Percentiles rank a stretch among this genome's conserved stretches.
Conservation (phyloP, 2,113 vertebrate genomes). For the Lycocorax pyrrhopterus region DNA sequence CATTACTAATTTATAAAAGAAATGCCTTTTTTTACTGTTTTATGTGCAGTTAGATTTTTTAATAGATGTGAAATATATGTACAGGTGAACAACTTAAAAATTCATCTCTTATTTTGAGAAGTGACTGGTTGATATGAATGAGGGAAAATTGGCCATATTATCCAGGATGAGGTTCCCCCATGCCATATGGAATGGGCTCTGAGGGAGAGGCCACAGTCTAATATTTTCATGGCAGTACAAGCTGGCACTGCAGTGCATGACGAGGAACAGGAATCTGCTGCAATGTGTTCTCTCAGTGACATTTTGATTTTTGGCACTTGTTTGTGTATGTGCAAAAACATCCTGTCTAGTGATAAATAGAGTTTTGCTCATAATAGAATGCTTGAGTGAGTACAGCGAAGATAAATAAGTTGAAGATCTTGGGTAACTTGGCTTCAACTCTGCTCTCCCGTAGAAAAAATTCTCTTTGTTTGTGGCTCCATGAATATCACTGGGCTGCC, state of each 20-base stretch:
- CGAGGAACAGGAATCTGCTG: neutral
- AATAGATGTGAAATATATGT: neutral
- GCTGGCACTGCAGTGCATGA: neutral
- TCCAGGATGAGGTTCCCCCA: neutral
- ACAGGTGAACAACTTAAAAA: neutral
- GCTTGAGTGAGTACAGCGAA: neutral
- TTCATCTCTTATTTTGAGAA: neutral
- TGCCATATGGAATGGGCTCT: neutral
- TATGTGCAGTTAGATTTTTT: neutral
- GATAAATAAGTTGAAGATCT: constrained; percentile 2
- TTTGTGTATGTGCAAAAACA: constrained; percentile 26
- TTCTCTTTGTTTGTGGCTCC: neutral
- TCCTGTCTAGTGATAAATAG: neutral
- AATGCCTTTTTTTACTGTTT: neutral
- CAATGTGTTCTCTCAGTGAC: neutral
- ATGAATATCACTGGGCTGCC: constrained; percentile 13
- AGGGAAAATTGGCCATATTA: neutral
- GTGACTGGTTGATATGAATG: neutral
- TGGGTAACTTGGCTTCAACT: neutral
- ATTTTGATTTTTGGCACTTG: constrained; percentile 30
- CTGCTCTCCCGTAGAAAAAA: neutral
- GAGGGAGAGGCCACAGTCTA: neutral
- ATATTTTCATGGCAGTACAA: neutral
- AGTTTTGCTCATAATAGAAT: constrained; percentile 1
- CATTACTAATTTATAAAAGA: neutral